phyloP scores from a whole-genome alignment of 2,113 vertebrate species.

The Syngnathoides biaculeatus region DNA sequence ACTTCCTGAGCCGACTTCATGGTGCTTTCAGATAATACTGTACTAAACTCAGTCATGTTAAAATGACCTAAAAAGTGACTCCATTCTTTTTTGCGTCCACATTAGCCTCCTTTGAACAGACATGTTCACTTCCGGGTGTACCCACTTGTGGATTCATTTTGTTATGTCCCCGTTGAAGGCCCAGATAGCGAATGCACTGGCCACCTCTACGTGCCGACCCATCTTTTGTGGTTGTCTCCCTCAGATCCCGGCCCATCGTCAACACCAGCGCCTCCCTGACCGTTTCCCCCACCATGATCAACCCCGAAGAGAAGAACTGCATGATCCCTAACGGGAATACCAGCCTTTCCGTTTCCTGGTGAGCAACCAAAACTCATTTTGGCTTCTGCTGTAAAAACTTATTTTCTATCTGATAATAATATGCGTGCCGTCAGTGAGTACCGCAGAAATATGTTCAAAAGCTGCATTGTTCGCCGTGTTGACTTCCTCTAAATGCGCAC shows the following conservation, averaged over 20 bases:
- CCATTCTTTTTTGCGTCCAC: neutral
- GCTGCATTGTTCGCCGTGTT: conserved; percentile 48
- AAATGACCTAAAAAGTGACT: neutral
- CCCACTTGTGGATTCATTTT: no score
- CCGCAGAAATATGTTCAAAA: conserved; percentile 37
- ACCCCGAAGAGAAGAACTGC: conserved; percentile 87
- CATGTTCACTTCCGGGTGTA: no score
- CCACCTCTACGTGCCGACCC: neutral
- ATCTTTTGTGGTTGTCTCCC: neutral
- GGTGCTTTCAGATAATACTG: neutral
- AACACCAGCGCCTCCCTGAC: conserved; percentile 77
- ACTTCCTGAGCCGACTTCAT: no score
- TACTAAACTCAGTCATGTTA: neutral
- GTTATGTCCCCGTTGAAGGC: no score
- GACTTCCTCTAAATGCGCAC: conserved; percentile 41
- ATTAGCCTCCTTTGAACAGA: neutral
- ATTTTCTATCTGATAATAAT: conserved; percentile 36
- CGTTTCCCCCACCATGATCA: conserved; percentile 85
- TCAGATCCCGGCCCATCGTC: conserved; percentile 85
- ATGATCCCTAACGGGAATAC: conserved; percentile 59
- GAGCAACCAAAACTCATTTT: conserved; percentile 36
- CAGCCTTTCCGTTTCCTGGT: conserved; percentile 81
- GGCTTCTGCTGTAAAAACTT: conserved; percentile 21
- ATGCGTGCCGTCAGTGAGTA: conserved; percentile 13
- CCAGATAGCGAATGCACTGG: no score